These are phyloP conservation scores for Tachina fera DNA, from an alignment of 2,888 invertebrate genomes.

Conservation along the genomic window DNA sequence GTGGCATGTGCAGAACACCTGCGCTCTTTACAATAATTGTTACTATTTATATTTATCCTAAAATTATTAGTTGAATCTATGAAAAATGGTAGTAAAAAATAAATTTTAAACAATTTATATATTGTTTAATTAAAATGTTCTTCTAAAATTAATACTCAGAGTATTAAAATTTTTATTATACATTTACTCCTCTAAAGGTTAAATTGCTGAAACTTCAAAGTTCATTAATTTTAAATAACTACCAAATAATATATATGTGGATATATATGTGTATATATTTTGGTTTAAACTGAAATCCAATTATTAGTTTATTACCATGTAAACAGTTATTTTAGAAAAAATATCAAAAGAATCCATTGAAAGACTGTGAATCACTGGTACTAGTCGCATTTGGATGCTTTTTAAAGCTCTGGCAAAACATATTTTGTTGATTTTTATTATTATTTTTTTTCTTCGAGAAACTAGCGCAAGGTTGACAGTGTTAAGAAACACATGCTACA, in stretches of 20 bases:
- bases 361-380: slow-evolving; percentile 46
- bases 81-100: no score
- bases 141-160: not conserved
- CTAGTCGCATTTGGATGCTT: slow-evolving; percentile 61
- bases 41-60: no score
- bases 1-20: no score
- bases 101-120: no score
- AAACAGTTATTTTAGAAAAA: slow-evolving; percentile 57
- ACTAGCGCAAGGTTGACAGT: slow-evolving; percentile 72
- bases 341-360: slow-evolving; percentile 20
- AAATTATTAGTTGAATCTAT: no score
- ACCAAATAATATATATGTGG: slow-evolving; percentile 31
- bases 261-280: not conserved
- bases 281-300: slow-evolving; percentile 61
- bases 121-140: not conserved
- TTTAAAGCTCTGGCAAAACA: slow-evolving; percentile 40
- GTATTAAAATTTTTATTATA: no score
- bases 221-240: slow-evolving; percentile 58
- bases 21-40: no score
- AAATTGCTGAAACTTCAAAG: slow-evolving; percentile 35
- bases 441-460: slow-evolving; percentile 61
- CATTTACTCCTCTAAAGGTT: slow-evolving; percentile 24
- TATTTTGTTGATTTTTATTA: slow-evolving; percentile 15
- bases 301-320: slow-evolving; percentile 72
- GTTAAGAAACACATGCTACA: slow-evolving; percentile 58